phyloP scores from a whole-genome alignment of 2,797 vertebrate species.

The Mormyrus hasselquistii region DNA sequence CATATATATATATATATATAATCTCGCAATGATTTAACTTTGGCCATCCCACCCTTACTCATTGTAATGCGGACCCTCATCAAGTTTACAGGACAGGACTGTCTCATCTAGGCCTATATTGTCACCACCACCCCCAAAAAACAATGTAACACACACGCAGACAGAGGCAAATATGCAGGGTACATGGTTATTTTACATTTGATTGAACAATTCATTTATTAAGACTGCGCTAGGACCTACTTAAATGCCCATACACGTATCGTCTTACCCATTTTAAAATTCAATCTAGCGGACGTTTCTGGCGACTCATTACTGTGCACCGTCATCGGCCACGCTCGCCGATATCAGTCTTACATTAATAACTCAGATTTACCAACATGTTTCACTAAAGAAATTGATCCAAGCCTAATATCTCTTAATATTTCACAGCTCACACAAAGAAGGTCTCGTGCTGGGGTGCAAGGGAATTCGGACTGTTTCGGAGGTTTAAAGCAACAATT shows the following conservation, averaged over 20 bases:
- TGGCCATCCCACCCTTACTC: background rate
- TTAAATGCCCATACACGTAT: background rate
- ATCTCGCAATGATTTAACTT: background rate
- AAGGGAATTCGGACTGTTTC: background rate
- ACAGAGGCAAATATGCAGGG: background rate
- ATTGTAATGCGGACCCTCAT: background rate
- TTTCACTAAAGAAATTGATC: background rate
- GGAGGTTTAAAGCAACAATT: background rate
- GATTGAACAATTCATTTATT: background rate
- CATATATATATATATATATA: background rate
- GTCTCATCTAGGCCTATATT: background rate
- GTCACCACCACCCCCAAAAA: no score
- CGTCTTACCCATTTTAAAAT: background rate
- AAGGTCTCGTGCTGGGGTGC: background rate
- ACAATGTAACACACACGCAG: background rate
- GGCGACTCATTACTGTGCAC: background rate
- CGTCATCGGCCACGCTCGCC: background rate
- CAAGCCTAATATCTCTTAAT: background rate
- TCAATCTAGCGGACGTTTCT: background rate
- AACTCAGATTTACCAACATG: background rate
- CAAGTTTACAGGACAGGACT: background rate
- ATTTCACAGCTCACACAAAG: background rate
- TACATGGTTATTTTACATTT: background rate
- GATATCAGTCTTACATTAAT: background rate
- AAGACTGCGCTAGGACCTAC: background rate